phyloP scores from a whole-genome alignment of 2,113 vertebrate species.

The Microtus ochrogaster region DNA sequence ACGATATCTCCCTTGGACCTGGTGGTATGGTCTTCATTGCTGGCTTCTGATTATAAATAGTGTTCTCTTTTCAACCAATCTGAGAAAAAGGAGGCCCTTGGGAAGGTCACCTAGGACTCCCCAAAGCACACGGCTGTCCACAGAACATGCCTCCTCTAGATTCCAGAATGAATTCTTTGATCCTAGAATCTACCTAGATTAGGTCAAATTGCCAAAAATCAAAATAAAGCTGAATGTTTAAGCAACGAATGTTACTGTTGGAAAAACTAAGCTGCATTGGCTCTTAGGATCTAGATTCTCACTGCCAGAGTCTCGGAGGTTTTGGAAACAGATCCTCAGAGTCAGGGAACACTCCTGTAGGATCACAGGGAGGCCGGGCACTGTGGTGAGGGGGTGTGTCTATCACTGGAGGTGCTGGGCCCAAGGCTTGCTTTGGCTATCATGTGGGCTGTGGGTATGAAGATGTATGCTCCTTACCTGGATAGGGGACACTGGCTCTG shows the following conservation, averaged over 20 bases:
- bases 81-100: not conserved
- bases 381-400: too few species aligned
- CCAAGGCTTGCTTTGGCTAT: not conserved
- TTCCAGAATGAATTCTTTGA: not conserved
- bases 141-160: not conserved
- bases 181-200: not conserved
- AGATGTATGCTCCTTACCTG: not conserved
- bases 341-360: not conserved
- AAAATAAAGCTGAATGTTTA: not conserved
- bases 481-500: not conserved
- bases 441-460: not conserved
- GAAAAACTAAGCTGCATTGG: not conserved
- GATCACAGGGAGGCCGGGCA: not conserved
- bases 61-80: not conserved
- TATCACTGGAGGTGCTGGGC: not conserved
- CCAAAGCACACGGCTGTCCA: not conserved
- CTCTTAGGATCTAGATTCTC: not conserved
- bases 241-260: not conserved
- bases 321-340: not conserved
- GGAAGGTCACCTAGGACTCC: not conserved
- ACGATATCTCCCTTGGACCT: not conserved
- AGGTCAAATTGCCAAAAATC: not conserved
- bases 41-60: not conserved
- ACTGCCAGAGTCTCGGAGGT: not conserved
- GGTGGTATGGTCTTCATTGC: not conserved